Evolutionary conservation across 2,888 invertebrate genomes (phyloP).

Genomic region (Parascotia fuliginaria): DNA sequence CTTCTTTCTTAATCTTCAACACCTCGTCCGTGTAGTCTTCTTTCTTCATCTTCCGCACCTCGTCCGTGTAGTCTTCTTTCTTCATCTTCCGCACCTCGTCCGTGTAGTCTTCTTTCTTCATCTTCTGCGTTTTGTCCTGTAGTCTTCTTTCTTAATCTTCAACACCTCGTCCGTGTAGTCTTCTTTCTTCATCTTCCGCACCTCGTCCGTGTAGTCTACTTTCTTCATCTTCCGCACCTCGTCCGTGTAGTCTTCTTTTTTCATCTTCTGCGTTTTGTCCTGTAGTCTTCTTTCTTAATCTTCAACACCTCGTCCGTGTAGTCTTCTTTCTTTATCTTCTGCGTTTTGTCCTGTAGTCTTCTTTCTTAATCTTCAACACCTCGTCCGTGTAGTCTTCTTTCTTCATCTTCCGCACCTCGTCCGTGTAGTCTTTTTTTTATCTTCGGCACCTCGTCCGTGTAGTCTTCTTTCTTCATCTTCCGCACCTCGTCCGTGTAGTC

Average conservation of each 20-base stretch:
- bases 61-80: constrained; percentile 19
- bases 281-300: constrained; percentile 7
- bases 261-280: constrained; percentile 5
- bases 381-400: too few relatives aligned
- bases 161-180: background rate
- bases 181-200: background rate
- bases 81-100: constrained; percentile 8
- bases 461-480: too few relatives aligned
- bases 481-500: constrained; percentile 1
- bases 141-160: background rate
- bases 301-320: constrained; percentile 1
- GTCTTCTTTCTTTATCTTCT: constrained; percentile 11
- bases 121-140: constrained; percentile 1
- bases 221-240: constrained; percentile 8
- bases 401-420: background rate
- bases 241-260: constrained; percentile 12
- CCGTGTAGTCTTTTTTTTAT: constrained; percentile 1
- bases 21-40: constrained; percentile 14
- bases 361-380: too few relatives aligned
- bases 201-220: constrained; percentile 5
- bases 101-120: background rate
- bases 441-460: background rate
- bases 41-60: constrained; percentile 10
- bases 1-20: too few relatives aligned
- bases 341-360: background rate